Evolutionary conservation across 2,797 vertebrate species (phyloP).

Genomic region (Loriculus beryllinus): DNA sequence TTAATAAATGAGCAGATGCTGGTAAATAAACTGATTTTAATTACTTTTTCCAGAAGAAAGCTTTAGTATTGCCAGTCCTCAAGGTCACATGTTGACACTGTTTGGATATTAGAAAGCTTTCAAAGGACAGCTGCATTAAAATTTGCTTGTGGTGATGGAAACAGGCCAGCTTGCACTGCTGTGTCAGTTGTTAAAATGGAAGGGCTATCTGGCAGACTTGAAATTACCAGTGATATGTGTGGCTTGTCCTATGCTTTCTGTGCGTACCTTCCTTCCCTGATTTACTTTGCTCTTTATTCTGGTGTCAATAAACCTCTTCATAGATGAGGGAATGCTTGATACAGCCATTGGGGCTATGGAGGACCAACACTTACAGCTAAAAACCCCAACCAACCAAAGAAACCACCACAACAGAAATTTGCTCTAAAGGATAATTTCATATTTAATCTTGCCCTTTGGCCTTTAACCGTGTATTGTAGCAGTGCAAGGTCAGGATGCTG

Average conservation of each 20-base stretch:
- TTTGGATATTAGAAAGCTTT: not conserved
- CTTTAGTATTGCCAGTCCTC: not conserved
- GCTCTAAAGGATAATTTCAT: not conserved
- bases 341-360: accelerated
- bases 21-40: not conserved
- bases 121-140: not conserved
- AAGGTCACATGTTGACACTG: not conserved
- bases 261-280: not conserved
- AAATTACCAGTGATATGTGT: accelerated
- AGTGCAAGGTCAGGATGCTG: not conserved
- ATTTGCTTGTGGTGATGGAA: not conserved
- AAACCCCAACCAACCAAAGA: not conserved
- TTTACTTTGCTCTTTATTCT: not conserved
- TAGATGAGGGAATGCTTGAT: not conserved
- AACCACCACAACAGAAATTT: not conserved
- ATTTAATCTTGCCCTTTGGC: not conserved
- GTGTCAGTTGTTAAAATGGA: accelerated
- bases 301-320: not conserved
- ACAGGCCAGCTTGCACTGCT: accelerated
- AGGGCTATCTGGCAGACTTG: not conserved
- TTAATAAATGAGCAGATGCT: not conserved
- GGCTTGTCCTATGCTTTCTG: accelerated
- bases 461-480: not conserved
- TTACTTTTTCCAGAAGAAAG: not conserved
- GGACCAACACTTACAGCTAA: not conserved